Evolutionary conservation across 2,113 vertebrate species (phyloP).

Genomic region (Anguilla rostrata): DNA sequence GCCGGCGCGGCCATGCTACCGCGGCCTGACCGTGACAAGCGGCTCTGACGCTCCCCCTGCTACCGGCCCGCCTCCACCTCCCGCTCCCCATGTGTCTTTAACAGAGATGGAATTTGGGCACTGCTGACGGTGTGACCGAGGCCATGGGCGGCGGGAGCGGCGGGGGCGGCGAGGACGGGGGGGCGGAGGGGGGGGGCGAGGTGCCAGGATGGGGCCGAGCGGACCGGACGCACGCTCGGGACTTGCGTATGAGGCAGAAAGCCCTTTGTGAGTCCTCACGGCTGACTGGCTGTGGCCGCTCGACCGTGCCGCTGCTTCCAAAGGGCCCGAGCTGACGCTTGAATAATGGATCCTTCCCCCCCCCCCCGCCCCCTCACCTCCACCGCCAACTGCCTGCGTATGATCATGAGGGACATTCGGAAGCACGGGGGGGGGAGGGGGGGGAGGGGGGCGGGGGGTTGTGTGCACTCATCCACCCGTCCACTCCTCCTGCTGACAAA

Average conservation of each 20-base stretch:
- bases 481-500: neutral
- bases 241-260: slow-evolving; percentile 75
- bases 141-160: slow-evolving; percentile 29
- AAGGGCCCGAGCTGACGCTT: slow-evolving; percentile 65
- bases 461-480: too few relatives aligned
- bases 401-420: slow-evolving; percentile 51
- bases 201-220: slow-evolving; percentile 35
- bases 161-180: slow-evolving; percentile 4
- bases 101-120: neutral
- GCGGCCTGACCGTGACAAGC: too few relatives aligned
- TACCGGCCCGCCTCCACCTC: neutral
- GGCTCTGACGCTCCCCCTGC: too few relatives aligned
- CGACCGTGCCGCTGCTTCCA: slow-evolving; percentile 67
- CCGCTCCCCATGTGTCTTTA: neutral
- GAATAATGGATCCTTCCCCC: slow-evolving; percentile 65
- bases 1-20: too few relatives aligned
- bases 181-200: slow-evolving; percentile 36
- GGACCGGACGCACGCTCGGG: slow-evolving; percentile 70
- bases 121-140: neutral
- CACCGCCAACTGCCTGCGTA: slow-evolving; percentile 41
- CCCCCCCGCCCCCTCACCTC: slow-evolving; percentile 29
- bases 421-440: slow-evolving; percentile 18
- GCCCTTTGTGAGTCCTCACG: slow-evolving; percentile 71
- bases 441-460: too few relatives aligned
- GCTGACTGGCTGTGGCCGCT: slow-evolving; percentile 71